Evolutionary conservation across 2,113 vertebrate species (phyloP), one percentile per base, ranked within the genome.

Genomic region (Pavo muticus): DNA sequence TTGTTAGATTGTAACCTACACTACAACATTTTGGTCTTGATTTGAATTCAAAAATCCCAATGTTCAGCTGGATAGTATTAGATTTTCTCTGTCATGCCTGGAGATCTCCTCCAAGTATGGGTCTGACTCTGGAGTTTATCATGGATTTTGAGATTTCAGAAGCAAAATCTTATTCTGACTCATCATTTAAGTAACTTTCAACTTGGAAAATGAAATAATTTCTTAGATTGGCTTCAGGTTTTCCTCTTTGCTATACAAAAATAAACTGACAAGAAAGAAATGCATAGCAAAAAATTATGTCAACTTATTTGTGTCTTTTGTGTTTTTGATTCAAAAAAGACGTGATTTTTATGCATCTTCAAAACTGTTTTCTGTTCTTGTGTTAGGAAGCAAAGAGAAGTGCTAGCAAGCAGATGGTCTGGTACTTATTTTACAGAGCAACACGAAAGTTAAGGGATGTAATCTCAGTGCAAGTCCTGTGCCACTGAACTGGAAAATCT

Each of bases 401-500:
- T 24, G 11, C 54, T 59, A 30, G 42, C 35, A 68, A 59, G 32
- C 73, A 71, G 16, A 8, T 64, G 50, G 16, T 64, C 60, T 74
- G 27, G 20, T 69, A 17, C 4, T 72, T 79, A 35, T 6, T 45
- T 11, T 45, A 56, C 87, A n/a, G n/a, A 59, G 37, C 37, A 84
- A 73, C 81, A 65, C 10, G 2, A 42, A 69, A 52, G 6, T 88
- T 87, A 68, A 54, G 39, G 59, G 67, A 65, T 82, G n/a, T 19
- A 79, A 35, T 78, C 74, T 63, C 27, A 50, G 4, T 67, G 24
- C 4, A 40, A 25, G 19, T 37, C 18, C 88, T 84, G 20, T 87
- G 48, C 59, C 23, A 71, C 0, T 72, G 88, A 88, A n/a, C 76
- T 88, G 70, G 57, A 94, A 94, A 91, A 94, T 61, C 39, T 71